These are phyloP conservation scores for Tubiluchus corallicola DNA, from an alignment of 2,888 invertebrate species.

Conservation along the genomic window DNA sequence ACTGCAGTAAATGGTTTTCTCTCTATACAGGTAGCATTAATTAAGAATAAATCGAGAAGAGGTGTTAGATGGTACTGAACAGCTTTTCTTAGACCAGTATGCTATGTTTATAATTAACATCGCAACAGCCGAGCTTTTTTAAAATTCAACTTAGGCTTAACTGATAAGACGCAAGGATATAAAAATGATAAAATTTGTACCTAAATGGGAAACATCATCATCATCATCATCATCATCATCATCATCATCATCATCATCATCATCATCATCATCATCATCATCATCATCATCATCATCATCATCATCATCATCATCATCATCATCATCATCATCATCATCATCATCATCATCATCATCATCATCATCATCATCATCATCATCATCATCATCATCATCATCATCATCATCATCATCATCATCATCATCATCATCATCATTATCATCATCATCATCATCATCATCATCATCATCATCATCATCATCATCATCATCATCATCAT, in stretches of 20 bases:
- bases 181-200: too few species aligned
- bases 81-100: too few species aligned
- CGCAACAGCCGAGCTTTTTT: too few species aligned
- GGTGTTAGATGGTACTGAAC: too few species aligned
- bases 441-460: constrained; percentile 17
- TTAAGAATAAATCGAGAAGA: too few species aligned
- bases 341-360: constrained; percentile 3
- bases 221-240: constrained; percentile 3
- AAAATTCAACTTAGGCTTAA: too few species aligned
- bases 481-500: too few species aligned
- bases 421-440: constrained; percentile 10
- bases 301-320: constrained; percentile 3
- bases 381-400: constrained; percentile 3
- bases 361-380: constrained; percentile 3
- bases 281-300: constrained; percentile 3
- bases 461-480: too few species aligned
- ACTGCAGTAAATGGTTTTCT: too few species aligned
- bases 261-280: constrained; percentile 3
- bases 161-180: too few species aligned
- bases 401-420: constrained; percentile 3
- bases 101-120: too few species aligned
- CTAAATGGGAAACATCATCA: background rate
- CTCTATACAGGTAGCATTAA: too few species aligned
- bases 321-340: constrained; percentile 3
- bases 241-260: constrained; percentile 3